Base-by-base conservation (phyloP, 2,113 vertebrate genomes). In the Odobenus rosmarus region DNA sequence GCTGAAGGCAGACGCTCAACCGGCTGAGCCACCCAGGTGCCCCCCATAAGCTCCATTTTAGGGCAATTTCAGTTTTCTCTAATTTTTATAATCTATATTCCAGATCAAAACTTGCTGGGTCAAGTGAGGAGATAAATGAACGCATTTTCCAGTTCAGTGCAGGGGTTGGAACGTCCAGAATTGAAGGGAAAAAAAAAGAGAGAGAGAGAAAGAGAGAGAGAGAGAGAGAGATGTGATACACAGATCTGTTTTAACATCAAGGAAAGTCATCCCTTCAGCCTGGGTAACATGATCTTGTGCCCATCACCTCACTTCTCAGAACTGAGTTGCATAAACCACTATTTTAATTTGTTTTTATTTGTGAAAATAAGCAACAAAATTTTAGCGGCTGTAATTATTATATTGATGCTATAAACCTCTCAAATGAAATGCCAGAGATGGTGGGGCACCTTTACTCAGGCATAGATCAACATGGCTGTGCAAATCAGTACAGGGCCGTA, bases 71-170 rank as follows among this genome's bases (percentile, higher is more conserved):
- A 39, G 39, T 82, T 81, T 83, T 88, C 55, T 84, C 61, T 89
- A 76, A 71, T 55, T 92, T 93, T 86, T 76, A 88, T 85, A 64
- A 85, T 51, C 53, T 94, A 12, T 64, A 72, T 21, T 94, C 4
- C 19, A 61, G 21, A 87, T 93, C 12, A 36, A 93, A 97, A 42
- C 39, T 8, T 46, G 11, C 46, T 42, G 71, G 53, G 23, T 39
- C 39, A 67, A 71, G 31, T 9, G 31, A 94, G 71, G 31, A 95
- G 77, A 94, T 79, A 93, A 81, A 67, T 26, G 79, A 94, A 51
- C 6, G 12, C 18, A 61, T 72, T 94, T 88, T 71, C 36, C 81
- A 77, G 36, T 49, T 64, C 85, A 55, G 16, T 6, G 23, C 33
- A 80, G 84, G 12, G 11, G 2, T 11, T 90, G 24, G 76, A n/a